Evolutionary conservation across 1,140 invertebrate genomes (phyloP), one percentile per base, ranked within the genome.

Genomic region (Ctenoplectra terminalis): DNA sequence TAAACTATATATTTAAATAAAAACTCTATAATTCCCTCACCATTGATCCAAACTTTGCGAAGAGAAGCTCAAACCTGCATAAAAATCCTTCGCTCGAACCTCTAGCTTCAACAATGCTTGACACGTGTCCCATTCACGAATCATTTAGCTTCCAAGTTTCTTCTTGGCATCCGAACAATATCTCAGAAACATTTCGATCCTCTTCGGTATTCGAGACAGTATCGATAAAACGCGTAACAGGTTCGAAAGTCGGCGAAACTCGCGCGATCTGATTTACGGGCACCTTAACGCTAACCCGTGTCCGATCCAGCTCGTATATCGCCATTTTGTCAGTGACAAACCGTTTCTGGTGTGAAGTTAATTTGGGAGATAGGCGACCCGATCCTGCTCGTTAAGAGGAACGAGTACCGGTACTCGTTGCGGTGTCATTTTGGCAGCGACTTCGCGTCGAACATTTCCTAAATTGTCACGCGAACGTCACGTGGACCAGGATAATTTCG

Each of bases 401-500:
- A 43, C 20, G 23, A 6, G 6, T 63, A 15, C 17, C 37, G 4
- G 23, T 17, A 37, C 58, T 71, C 20, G 48, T 56, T 70, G 29
- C 34, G 31, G 7, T 50, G n/a, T 48, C 29, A n/a, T 48, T 43
- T 64, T 72, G 67, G 67, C 56, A 72, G 20, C 70, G 37, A 9
- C 37, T 9, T 46, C 43, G 26, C 23, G 13, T 23, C 43, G 8
- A 48, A n/a, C 15, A 73, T 60, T 48, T 72, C 63, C n/a, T 46
- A 67, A 70, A 86, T 26, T 48, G 70, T 66, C 79, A 79, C 46
- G 52, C 60, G 50, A 70, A 17, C 31, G 37, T 75, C 80, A 70
- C 75, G 70, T 80, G 80, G 17, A 31, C 52, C 56, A 50, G 11
- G 61, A 17, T 26, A 74, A 67, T 81, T 86, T 86, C 69, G 37